Conservation (phyloP, 2,797 vertebrate species). For the Meda fulgida region DNA sequence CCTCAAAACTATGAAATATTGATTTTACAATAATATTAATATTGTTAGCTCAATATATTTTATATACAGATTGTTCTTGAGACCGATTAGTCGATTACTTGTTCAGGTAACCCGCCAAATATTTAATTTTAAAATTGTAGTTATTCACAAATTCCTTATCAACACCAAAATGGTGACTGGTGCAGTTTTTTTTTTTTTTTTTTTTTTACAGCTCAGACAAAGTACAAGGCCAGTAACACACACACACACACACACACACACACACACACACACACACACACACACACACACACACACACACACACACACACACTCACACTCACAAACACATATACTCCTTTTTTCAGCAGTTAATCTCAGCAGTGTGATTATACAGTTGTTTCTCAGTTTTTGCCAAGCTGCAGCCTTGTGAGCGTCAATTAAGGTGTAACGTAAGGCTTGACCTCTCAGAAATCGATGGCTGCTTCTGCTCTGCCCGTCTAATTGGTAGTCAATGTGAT, state of each 20-base stretch:
- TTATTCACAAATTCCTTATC: neutral
- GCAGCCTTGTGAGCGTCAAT: constrained; percentile 59
- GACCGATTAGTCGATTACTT: neutral
- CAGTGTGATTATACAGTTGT: constrained; percentile 39
- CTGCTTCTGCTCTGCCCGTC: constrained; percentile 32
- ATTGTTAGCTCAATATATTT: neutral
- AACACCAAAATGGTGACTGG: neutral
- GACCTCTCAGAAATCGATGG: constrained; percentile 77
- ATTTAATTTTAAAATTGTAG: neutral
- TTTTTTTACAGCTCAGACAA: constrained; percentile 21
- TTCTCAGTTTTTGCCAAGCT: constrained; percentile 30
- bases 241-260: neutral
- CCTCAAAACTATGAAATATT: neutral
- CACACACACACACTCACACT: neutral
- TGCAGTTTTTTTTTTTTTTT: neutral
- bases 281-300: constrained; percentile 7
- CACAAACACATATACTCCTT: constrained; percentile 14
- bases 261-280: neutral
- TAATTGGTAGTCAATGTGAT: constrained; percentile 62
- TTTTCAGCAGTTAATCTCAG: constrained; percentile 36
- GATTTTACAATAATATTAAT: neutral
- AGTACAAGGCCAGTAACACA: constrained; percentile 28
- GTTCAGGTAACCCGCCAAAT: neutral
- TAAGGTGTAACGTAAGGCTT: constrained; percentile 48
- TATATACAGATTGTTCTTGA: neutral